Conservation (phyloP, 2,113 vertebrate genomes). For the Columba livia region DNA sequence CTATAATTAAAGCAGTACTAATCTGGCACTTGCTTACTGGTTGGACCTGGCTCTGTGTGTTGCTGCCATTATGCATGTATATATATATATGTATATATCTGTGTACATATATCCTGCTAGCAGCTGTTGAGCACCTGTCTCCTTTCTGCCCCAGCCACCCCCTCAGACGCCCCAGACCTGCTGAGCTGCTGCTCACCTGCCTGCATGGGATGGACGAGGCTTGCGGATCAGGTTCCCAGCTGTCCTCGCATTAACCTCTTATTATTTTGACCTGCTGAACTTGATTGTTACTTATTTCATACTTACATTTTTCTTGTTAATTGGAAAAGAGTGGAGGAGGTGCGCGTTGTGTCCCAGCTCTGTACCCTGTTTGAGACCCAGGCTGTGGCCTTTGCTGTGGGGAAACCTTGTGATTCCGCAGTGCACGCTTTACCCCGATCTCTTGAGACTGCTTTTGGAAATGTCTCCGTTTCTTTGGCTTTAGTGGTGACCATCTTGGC, state of each 20-base stretch:
- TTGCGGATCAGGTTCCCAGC: not conserved
- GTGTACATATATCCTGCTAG: not conserved
- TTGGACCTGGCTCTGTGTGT: not conserved
- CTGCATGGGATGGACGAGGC: not conserved
- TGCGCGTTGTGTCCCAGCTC: not conserved
- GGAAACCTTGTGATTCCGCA: not conserved
- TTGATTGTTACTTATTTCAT: not conserved
- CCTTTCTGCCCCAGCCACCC: not conserved
- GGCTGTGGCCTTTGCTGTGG: too few relatives aligned
- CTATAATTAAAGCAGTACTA: not conserved
- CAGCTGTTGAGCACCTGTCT: not conserved
- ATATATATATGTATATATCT: not conserved
- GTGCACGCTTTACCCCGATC: fast-evolving
- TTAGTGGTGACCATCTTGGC: fast-evolving
- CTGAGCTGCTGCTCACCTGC: not conserved
- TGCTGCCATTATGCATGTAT: not conserved
- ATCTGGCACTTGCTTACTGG: not conserved
- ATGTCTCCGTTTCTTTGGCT: not conserved
- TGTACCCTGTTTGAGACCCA: not conserved
- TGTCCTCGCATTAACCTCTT: not conserved
- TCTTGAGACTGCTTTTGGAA: not conserved
- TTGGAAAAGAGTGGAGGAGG: not conserved
- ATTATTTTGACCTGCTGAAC: not conserved
- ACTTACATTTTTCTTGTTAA: not conserved
- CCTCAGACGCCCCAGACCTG: not conserved